Conservation (phyloP, 2,113 vertebrate species). For the Pelecanus crispus region DNA sequence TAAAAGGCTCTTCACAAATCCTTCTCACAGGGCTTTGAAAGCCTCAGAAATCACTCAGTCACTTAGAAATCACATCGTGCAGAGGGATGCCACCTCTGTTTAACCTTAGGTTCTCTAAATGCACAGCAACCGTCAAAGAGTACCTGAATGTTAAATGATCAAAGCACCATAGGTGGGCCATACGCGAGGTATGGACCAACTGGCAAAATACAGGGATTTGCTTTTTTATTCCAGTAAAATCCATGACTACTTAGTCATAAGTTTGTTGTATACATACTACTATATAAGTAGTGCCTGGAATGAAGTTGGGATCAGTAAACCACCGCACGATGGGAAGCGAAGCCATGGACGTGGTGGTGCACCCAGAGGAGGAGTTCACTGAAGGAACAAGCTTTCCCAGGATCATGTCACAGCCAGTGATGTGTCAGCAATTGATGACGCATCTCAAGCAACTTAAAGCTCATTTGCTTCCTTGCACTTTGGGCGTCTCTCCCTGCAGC, state of each 20-base stretch:
- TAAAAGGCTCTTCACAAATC: neutral
- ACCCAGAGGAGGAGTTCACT: neutral
- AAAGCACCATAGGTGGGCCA: neutral
- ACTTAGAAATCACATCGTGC: neutral
- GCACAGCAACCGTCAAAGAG: neutral
- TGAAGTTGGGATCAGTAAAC: neutral
- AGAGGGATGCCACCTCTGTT: neutral
- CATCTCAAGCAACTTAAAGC: neutral
- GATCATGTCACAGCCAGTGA: neutral
- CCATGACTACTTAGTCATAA: neutral
- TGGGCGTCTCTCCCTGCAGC: neutral
- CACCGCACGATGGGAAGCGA: neutral
- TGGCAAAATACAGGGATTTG: neutral
- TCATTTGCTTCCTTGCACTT: neutral
- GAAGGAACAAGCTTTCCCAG: neutral
- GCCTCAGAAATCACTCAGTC: neutral
- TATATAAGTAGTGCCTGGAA: neutral
- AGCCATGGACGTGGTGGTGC: neutral
- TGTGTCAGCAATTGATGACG: accelerated
- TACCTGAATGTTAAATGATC: neutral
- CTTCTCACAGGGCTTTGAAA: neutral
- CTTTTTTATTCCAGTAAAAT: neutral
- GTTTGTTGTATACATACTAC: neutral
- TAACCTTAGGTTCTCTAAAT: neutral
- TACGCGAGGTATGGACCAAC: accelerated